Percentiles rank a stretch among this genome's conserved stretches.
Evolutionary conservation across 2,888 invertebrate genomes (phyloP).

Genomic region (Lypha dubia): DNA sequence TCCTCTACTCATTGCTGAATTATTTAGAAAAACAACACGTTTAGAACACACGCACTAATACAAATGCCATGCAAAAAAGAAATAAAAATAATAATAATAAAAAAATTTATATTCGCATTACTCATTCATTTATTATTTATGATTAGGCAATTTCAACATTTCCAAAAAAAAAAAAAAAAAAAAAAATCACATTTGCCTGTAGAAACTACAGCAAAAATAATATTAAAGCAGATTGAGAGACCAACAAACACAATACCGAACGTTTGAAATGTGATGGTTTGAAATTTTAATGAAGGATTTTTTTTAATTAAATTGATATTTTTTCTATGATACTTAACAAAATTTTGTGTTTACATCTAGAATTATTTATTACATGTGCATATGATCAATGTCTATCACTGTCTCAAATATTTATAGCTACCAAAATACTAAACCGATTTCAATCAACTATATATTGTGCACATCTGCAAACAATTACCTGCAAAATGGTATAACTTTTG

Average conservation of each 20-base stretch:
- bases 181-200: constrained; percentile 11
- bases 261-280: too few species aligned
- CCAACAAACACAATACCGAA: neutral
- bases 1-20: neutral
- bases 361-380: too few species aligned
- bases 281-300: too few species aligned
- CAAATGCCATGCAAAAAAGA: neutral
- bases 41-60: constrained; percentile 43
- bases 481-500: too few species aligned
- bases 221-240: neutral
- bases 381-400: too few species aligned
- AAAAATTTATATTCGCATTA: constrained; percentile 26
- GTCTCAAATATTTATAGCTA: too few species aligned
- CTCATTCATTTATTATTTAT: constrained; percentile 43
- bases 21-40: constrained; percentile 35
- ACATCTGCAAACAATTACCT: too few species aligned
- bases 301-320: too few species aligned
- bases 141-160: neutral
- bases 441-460: too few species aligned
- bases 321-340: too few species aligned
- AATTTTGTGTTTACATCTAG: too few species aligned
- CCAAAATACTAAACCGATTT: too few species aligned
- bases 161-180: neutral
- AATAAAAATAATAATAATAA: neutral
- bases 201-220: neutral